Conservation (phyloP, 2,888 invertebrate species). For the Lissocephala sabroskyi region DNA sequence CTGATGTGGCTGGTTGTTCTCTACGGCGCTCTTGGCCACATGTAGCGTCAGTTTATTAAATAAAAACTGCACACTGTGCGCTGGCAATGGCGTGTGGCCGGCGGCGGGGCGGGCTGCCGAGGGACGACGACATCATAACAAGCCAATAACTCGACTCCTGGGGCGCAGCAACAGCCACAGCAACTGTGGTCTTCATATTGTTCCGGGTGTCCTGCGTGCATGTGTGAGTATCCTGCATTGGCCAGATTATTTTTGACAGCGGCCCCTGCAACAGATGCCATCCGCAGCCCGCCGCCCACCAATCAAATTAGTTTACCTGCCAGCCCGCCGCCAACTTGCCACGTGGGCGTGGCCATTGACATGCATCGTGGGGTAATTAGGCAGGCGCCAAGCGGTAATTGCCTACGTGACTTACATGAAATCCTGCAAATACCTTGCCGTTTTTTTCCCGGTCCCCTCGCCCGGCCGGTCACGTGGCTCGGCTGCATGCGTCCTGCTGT, state of each 20-base stretch:
- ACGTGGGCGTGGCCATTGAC: no score
- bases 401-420: constrained; percentile 37
- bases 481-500: no score
- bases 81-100: not conserved
- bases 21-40: no score
- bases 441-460: no score
- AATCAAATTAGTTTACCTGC: not conserved
- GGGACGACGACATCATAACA: constrained; percentile 7
- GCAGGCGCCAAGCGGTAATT: constrained; percentile 33
- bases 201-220: no score
- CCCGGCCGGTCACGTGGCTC: no score
- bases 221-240: no score
- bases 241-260: not conserved
- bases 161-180: not conserved
- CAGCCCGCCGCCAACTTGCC: no score
- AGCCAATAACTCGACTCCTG: constrained; percentile 8
- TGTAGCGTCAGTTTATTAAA: constrained; percentile 36
- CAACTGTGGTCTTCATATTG: not conserved
- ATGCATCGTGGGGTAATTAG: constrained; percentile 9
- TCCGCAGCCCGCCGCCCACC: not conserved
- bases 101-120: constrained; percentile 7
- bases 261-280: not conserved
- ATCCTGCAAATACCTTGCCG: not conserved
- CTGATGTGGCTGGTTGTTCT: not conserved
- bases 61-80: constrained; percentile 25